Percentiles rank a stretch among this genome's conserved stretches.
Conservation (phyloP, 1,140 invertebrate genomes). For the Calosoma granatense region DNA sequence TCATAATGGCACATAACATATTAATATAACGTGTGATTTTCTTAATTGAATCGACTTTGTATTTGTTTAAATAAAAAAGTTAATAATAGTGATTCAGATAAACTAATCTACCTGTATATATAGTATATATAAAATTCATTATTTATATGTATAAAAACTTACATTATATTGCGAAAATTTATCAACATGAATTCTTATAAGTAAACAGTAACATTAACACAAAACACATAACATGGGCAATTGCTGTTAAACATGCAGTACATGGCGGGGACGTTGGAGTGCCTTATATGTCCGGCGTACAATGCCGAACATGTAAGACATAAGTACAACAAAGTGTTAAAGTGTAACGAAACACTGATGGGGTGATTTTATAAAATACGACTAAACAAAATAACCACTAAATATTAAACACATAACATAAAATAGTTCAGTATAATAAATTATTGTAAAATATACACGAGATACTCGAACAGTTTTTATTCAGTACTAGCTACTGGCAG, state of each 20-base stretch:
- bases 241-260: background rate
- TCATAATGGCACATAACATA: too few relatives aligned
- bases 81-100: too few relatives aligned
- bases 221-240: conserved; percentile 4
- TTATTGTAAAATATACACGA: conserved; percentile 4
- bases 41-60: too few relatives aligned
- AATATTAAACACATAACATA: background rate
- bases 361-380: background rate
- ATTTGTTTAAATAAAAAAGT: too few relatives aligned
- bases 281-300: too few relatives aligned
- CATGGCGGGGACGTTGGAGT: background rate
- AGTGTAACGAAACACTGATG: too few relatives aligned
- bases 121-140: background rate
- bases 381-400: background rate
- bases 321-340: too few relatives aligned
- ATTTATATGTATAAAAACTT: conserved; percentile 15
- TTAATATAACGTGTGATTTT: too few relatives aligned
- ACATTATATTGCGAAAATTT: conserved; percentile 19
- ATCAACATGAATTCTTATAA: conserved; percentile 9
- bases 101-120: too few relatives aligned
- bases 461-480: background rate
- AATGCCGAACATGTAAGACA: too few relatives aligned
- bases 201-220: conserved; percentile 3
- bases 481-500: background rate
- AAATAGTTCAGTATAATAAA: background rate